These are phyloP conservation scores for Crepidodera aurea DNA, from an alignment of 2,888 invertebrate species.

Conservation along the genomic window DNA sequence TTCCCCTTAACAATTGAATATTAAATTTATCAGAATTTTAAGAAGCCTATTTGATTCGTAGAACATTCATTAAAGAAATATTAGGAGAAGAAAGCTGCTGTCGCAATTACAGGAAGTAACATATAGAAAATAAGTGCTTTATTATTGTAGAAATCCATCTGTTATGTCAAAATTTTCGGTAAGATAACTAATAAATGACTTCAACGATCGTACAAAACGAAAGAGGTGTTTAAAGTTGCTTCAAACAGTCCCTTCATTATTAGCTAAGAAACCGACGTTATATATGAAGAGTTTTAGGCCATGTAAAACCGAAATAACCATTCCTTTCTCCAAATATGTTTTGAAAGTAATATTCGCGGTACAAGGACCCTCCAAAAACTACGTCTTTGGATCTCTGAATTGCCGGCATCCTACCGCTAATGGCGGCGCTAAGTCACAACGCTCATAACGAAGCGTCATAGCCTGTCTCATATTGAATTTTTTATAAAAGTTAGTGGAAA, in stretches of 20 bases:
- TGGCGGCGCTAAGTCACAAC: slow-evolving; percentile 42
- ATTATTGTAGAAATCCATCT: too few species aligned
- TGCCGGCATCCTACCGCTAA: slow-evolving; percentile 18
- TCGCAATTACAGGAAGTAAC: too few species aligned
- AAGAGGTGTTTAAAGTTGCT: neutral
- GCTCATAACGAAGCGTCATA: slow-evolving; percentile 43
- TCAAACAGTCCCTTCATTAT: neutral
- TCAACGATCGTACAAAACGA: too few species aligned
- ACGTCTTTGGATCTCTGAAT: slow-evolving; percentile 11
- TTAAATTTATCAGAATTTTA: too few species aligned
- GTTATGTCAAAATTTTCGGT: too few species aligned
- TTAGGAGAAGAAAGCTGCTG: too few species aligned
- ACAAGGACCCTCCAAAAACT: slow-evolving; percentile 11
- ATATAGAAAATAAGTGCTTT: too few species aligned
- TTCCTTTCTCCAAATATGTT: slow-evolving; percentile 14
- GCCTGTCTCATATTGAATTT: slow-evolving; percentile 47
- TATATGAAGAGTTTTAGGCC: slow-evolving; percentile 7
- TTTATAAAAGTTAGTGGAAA: slow-evolving; percentile 42
- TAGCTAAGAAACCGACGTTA: neutral
- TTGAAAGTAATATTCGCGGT: slow-evolving; percentile 9
- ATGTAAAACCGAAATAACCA: slow-evolving; percentile 10
- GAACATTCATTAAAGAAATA: too few species aligned
- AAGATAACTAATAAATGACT: too few species aligned
- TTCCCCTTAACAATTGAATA: too few species aligned
- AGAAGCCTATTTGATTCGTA: too few species aligned